These are phyloP conservation scores for Strongylocentrotus purpuratus DNA, from an alignment of 35 echinoderm and acorn worm species.

Conservation along the genomic window DNA sequence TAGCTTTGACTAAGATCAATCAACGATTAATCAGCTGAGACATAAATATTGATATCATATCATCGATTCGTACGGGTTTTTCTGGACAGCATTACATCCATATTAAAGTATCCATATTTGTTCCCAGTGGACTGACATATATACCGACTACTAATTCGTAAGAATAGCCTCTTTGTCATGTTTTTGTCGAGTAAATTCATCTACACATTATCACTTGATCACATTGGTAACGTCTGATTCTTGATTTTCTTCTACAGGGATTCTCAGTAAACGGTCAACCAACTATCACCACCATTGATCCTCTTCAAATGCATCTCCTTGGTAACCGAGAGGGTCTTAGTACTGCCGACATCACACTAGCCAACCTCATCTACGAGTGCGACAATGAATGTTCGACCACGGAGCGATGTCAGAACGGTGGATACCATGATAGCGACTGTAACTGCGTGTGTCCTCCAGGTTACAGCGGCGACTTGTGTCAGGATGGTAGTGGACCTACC, in stretches of 20 bases:
- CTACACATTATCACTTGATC: background rate
- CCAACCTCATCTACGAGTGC: slow-evolving; percentile 70
- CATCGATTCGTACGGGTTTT: background rate
- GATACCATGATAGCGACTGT: slow-evolving; percentile 55
- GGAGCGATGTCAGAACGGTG: slow-evolving; percentile 56
- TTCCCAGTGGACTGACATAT: background rate
- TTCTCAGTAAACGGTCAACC: slow-evolving; percentile 47
- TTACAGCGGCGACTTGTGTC: slow-evolving; percentile 48
- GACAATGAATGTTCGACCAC: background rate
- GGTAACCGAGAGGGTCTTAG: slow-evolving; percentile 35
- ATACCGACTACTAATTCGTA: background rate
- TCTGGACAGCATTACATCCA: background rate
- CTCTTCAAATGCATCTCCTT: slow-evolving; percentile 46
- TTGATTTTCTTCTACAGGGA: background rate
- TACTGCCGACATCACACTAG: slow-evolving; percentile 55
- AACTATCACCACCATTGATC: slow-evolving; percentile 57
- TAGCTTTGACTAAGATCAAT: background rate
- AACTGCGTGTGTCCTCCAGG: slow-evolving; percentile 59
- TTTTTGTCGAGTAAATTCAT: background rate
- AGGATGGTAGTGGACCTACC: slow-evolving; percentile 40
- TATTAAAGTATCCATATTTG: background rate
- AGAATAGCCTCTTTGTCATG: background rate
- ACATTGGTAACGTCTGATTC: background rate
- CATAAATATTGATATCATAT: too few species aligned
- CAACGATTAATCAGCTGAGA: background rate